A percentile compares a stretch with the other conserved stretches of the same genome.
These are phyloP conservation scores for Baryphthengus martii DNA, from an alignment of 2,113 vertebrate genomes.

Conservation along the genomic window DNA sequence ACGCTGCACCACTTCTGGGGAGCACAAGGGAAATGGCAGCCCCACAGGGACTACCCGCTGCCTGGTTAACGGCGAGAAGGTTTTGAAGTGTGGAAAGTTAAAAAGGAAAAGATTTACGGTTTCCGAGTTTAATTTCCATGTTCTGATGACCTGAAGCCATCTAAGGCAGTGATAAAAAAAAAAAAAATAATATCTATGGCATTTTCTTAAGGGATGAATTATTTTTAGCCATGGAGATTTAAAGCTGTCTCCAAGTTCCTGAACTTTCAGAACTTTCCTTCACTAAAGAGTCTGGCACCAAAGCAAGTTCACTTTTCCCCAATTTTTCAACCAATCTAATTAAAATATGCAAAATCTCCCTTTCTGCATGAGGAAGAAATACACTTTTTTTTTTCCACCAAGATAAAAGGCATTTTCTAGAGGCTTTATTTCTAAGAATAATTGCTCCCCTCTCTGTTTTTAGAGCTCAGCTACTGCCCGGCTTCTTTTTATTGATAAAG, in stretches of 20 bases:
- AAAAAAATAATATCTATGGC: background rate
- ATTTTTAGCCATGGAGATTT: slow-evolving; percentile 47
- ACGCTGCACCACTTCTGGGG: background rate
- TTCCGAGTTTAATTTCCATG: background rate
- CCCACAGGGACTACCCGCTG: background rate
- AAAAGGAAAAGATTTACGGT: slow-evolving; percentile 1
- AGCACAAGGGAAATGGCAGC: background rate
- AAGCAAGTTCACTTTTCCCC: slow-evolving; percentile 29
- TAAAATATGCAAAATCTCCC: slow-evolving; percentile 56
- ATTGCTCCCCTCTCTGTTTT: background rate
- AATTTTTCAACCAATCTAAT: slow-evolving; percentile 48
- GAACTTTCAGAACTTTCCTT: slow-evolving; percentile 51
- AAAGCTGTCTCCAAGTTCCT: slow-evolving; percentile 34
- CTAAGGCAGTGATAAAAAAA: background rate
- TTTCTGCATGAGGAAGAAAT: background rate
- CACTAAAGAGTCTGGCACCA: slow-evolving; percentile 41
- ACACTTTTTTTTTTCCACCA: background rate
- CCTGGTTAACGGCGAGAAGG: background rate
- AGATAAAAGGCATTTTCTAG: slow-evolving; percentile 41
- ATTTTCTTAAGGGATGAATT: slow-evolving; percentile 13
- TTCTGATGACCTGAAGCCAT: slow-evolving; percentile 9
- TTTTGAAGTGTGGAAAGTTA: background rate
- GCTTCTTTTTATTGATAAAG: background rate
- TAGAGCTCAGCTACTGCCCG: background rate
- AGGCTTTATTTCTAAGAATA: background rate